phyloP scores from a whole-genome alignment of 2,113 vertebrate genomes.

The Bettongia penicillata region DNA sequence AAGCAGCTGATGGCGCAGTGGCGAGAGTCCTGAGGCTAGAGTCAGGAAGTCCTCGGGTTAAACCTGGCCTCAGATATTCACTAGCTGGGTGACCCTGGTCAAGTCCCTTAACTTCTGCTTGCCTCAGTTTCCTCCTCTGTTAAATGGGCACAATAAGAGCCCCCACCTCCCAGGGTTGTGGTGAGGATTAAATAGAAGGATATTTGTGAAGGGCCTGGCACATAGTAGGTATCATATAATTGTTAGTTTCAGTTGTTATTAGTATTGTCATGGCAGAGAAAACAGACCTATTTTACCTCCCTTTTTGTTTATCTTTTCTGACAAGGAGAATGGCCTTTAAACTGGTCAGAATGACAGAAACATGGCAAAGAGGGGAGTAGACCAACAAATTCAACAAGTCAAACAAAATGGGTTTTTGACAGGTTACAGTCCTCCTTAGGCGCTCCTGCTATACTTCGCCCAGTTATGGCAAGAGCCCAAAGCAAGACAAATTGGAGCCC shows the following conservation, averaged over 20 bases:
- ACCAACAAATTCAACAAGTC: slow-evolving; percentile 50
- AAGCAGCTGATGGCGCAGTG: no score
- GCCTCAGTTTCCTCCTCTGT: background rate
- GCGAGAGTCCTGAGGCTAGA: background rate
- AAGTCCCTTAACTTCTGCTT: background rate
- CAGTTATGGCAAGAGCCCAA: slow-evolving; percentile 21
- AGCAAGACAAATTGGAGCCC: slow-evolving; percentile 40
- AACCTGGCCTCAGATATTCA: background rate
- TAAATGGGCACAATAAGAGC: background rate
- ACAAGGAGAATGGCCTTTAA: background rate
- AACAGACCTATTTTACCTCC: background rate
- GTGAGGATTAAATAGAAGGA: background rate
- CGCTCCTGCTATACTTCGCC: background rate
- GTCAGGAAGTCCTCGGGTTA: no score
- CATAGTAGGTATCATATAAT: background rate
- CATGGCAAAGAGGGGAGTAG: slow-evolving; percentile 22
- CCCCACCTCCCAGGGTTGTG: background rate
- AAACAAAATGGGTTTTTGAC: slow-evolving; percentile 22
- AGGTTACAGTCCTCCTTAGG: slow-evolving; percentile 29
- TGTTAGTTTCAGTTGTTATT: background rate
- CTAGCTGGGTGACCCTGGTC: background rate
- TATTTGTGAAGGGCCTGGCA: background rate
- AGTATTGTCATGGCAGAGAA: background rate
- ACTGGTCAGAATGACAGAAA: background rate
- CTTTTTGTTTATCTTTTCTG: background rate